Evolutionary conservation across 2,888 invertebrate genomes (phyloP).

Genomic region (Thecophora atra): DNA sequence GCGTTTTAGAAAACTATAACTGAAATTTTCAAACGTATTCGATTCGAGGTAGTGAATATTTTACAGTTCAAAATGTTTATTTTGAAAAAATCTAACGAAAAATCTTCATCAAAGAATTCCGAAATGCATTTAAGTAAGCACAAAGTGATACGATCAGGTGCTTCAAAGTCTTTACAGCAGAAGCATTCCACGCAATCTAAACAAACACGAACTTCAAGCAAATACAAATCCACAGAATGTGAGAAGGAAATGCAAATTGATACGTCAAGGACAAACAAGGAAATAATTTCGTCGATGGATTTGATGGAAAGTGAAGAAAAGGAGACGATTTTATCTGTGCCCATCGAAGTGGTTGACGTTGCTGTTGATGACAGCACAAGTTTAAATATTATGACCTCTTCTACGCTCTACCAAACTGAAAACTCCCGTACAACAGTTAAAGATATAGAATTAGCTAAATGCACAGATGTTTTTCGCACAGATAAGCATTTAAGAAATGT

Average conservation of each 20-base stretch:
- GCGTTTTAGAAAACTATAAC: too few species aligned
- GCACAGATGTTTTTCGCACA: slow-evolving; percentile 7
- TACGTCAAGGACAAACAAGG: slow-evolving; percentile 45
- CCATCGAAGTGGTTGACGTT: slow-evolving; percentile 59
- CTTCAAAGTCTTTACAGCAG: slow-evolving; percentile 34
- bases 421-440: slow-evolving; percentile 48
- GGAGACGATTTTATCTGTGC: slow-evolving; percentile 60
- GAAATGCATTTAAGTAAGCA: slow-evolving; percentile 40
- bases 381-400: slow-evolving; percentile 50
- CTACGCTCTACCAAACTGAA: slow-evolving; percentile 34
- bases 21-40: neutral
- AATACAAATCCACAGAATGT: slow-evolving; percentile 6
- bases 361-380: slow-evolving; percentile 46
- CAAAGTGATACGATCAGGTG: too few species aligned
- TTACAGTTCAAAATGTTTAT: slow-evolving; percentile 50
- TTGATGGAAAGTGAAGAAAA: slow-evolving; percentile 58
- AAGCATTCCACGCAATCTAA: slow-evolving; percentile 35
- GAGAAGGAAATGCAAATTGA: too few species aligned
- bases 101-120: slow-evolving; percentile 43
- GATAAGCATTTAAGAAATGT: slow-evolving; percentile 16
- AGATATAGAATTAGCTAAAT: slow-evolving; percentile 48
- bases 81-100: slow-evolving; percentile 60
- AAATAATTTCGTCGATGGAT: slow-evolving; percentile 60
- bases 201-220: neutral
- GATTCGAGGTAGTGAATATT: neutral